phyloP scores from a whole-genome alignment of 2,888 invertebrate genomes.

The Syritta pipiens region DNA sequence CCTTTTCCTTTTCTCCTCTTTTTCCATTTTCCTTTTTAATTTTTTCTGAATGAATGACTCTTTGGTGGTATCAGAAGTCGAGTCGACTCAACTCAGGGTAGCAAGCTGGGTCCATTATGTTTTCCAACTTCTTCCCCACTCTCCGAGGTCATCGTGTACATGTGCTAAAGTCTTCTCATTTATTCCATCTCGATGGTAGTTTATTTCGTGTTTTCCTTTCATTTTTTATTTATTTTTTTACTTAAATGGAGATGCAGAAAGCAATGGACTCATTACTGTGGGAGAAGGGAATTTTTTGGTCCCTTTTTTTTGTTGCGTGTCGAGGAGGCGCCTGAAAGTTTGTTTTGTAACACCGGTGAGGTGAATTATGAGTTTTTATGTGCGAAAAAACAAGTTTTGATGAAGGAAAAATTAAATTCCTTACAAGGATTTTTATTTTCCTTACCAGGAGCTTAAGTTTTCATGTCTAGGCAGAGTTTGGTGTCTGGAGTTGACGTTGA shows the following conservation, averaged over 20 bases:
- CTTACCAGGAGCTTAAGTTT: too few species aligned
- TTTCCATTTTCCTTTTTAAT: neutral
- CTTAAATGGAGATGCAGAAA: constrained; percentile 26
- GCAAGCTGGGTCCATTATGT: constrained; percentile 32
- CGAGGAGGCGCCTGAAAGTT: too few species aligned
- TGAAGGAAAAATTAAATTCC: too few species aligned
- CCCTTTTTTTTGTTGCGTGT: neutral
- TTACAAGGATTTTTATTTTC: too few species aligned
- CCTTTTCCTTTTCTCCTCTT: neutral
- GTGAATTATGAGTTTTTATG: constrained; percentile 6
- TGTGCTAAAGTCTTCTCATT: constrained; percentile 59
- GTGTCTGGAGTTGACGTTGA: too few species aligned
- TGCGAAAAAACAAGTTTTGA: neutral
- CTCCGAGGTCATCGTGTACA: constrained; percentile 50
- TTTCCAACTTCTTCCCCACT: neutral
- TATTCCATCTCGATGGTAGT: constrained; percentile 59
- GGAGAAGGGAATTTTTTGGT: neutral
- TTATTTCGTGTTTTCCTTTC: too few species aligned
- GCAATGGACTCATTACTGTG: constrained; percentile 58
- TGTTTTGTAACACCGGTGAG: too few species aligned
- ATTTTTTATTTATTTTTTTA: neutral
- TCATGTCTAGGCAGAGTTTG: too few species aligned
- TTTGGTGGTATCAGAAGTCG: constrained; percentile 17
- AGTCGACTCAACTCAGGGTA: constrained; percentile 8
- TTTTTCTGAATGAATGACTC: constrained; percentile 46